phyloP scores from a whole-genome alignment of 2,888 invertebrate genomes.

The Myathropa florea region DNA sequence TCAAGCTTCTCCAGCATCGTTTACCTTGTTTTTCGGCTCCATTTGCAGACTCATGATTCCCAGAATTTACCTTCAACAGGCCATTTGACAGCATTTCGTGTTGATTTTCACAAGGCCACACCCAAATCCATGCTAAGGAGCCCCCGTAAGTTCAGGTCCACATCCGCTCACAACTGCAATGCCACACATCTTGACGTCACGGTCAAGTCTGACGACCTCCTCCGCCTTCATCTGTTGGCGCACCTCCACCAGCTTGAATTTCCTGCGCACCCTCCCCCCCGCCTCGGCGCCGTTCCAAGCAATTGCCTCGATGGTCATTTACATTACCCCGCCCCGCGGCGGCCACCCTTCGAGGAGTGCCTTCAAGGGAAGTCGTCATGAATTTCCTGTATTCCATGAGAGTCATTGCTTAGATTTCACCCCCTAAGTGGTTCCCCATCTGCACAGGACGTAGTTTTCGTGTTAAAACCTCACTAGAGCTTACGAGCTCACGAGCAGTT shows the following conservation, averaged over 20 bases:
- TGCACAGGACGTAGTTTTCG: slow-evolving; percentile 8
- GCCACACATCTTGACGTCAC: not conserved
- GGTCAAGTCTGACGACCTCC: not conserved
- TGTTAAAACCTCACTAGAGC: slow-evolving; percentile 40
- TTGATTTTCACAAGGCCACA: not conserved
- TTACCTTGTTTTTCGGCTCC: not conserved
- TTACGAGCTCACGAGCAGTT: slow-evolving; percentile 14
- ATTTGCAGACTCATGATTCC: not conserved
- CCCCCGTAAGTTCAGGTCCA: not conserved
- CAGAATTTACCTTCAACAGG: too few relatives aligned
- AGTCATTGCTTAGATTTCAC: not conserved
- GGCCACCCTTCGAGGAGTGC: not conserved
- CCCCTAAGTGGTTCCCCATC: not conserved
- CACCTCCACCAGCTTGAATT: not conserved
- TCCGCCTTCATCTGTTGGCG: not conserved
- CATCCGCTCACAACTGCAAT: too few relatives aligned
- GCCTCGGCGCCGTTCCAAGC: not conserved
- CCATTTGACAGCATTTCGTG: not conserved
- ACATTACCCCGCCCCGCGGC: not conserved
- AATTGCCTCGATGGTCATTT: not conserved
- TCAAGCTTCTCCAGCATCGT: too few relatives aligned
- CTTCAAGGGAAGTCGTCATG: not conserved
- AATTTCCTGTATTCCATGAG: not conserved
- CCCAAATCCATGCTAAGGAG: not conserved
- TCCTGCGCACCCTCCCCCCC: not conserved